Conservation (phyloP, 2,797 vertebrate genomes). For the Pogoniulus pusillus region DNA sequence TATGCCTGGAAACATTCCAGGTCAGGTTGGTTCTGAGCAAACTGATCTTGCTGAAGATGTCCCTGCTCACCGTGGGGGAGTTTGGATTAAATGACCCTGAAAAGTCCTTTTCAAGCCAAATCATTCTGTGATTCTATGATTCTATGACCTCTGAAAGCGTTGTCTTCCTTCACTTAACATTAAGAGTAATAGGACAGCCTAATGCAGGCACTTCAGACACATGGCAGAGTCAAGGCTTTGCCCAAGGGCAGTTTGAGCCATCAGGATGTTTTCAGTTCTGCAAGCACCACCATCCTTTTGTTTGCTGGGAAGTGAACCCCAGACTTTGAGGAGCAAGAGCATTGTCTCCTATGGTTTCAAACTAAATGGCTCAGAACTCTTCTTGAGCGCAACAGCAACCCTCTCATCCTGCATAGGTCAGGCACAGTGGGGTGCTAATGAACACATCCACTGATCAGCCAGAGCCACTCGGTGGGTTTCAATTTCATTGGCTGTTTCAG, state of each 20-base stretch:
- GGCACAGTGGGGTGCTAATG: neutral
- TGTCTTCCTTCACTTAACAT: rapidly evolving
- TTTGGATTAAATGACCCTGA: neutral
- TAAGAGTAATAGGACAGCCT: neutral
- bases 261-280: neutral
- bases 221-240: neutral
- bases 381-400: neutral
- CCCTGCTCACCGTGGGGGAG: neutral
- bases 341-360: neutral
- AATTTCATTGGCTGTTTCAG: neutral
- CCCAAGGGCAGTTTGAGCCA: rapidly evolving
- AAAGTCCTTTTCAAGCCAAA: neutral
- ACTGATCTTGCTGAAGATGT: neutral
- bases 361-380: rapidly evolving
- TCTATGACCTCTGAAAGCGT: neutral
- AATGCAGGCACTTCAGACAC: neutral
- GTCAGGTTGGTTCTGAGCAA: neutral
- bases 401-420: neutral
- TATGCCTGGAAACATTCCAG: neutral
- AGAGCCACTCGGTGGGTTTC: neutral
- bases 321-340: neutral
- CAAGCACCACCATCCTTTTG: rapidly evolving
- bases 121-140: neutral
- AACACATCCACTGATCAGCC: rapidly evolving
- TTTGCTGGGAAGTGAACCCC: neutral